Percentiles rank a stretch among this genome's conserved stretches.
These are phyloP conservation scores for Melanotaenia boesemani DNA, from an alignment of 2,797 vertebrate species.

Conservation along the genomic window DNA sequence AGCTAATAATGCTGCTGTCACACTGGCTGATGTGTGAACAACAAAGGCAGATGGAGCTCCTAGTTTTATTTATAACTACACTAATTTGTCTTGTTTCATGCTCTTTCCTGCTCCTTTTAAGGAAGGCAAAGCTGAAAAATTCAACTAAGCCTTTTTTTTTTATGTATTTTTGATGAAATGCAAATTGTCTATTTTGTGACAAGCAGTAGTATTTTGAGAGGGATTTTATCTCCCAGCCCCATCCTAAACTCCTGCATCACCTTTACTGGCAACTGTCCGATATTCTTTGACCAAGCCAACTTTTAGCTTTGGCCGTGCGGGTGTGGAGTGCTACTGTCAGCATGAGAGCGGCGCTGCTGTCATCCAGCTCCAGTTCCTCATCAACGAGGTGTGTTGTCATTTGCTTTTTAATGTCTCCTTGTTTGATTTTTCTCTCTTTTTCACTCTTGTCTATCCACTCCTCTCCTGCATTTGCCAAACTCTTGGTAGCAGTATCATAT, in stretches of 20 bases:
- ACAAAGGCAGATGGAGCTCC: conserved; percentile 54
- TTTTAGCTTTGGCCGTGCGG: conserved; percentile 92
- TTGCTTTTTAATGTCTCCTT: conserved; percentile 12
- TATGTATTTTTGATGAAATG: not conserved
- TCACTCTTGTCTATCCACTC: conserved; percentile 12
- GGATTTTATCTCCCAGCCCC: not conserved
- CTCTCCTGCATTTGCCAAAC: not conserved
- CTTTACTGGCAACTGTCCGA: not conserved
- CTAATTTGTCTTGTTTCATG: conserved; percentile 37
- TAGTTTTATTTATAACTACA: conserved; percentile 70
- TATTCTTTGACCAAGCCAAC: conserved; percentile 84
- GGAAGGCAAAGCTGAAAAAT: not conserved
- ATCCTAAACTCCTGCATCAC: conserved; percentile 7
- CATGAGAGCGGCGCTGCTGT: conserved; percentile 95
- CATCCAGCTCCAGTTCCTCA: conserved; percentile 98
- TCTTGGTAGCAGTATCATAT: not conserved
- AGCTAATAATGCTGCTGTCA: conserved; percentile 31
- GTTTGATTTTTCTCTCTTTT: conserved; percentile 28
- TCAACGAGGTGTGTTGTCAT: conserved; percentile 92
- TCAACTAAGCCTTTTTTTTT: not conserved
- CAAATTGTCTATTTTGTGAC: conserved; percentile 3
- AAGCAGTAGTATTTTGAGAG: not conserved
- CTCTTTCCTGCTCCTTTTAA: conserved; percentile 14
- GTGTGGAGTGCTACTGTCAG: conserved; percentile 98
- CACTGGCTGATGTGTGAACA: conserved; percentile 61